These are phyloP conservation scores for Paelopatides confundens DNA, from an alignment of 53 echinoderm and acorn worm species.

Conservation along the genomic window DNA sequence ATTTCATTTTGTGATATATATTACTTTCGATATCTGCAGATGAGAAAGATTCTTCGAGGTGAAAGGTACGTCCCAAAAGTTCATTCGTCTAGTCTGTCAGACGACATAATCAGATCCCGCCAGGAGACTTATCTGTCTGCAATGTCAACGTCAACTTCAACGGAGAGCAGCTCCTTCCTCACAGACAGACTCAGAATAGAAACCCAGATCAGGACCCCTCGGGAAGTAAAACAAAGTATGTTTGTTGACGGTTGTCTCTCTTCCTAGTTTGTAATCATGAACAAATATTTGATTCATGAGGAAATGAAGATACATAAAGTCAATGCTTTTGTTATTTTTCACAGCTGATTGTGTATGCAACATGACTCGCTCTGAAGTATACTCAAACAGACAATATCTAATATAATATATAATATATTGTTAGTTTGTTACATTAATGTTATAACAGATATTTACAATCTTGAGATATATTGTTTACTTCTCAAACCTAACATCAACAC, in stretches of 20 bases:
- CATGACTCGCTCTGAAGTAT: too few species aligned
- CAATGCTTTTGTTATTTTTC: too few species aligned
- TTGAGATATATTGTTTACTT: too few species aligned
- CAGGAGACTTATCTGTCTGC: neutral
- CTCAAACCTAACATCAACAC: too few species aligned
- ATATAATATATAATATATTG: too few species aligned
- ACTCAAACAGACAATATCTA: too few species aligned
- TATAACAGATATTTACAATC: too few species aligned
- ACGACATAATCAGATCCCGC: neutral
- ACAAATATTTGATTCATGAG: neutral
- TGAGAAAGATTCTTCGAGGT: constrained; percentile 59
- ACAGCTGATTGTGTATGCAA: too few species aligned
- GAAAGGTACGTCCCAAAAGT: constrained; percentile 31
- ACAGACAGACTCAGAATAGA: constrained; percentile 11
- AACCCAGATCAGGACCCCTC: neutral
- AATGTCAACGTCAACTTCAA: neutral
- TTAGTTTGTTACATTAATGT: too few species aligned
- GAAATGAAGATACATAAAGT: too few species aligned
- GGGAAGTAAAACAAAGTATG: neutral
- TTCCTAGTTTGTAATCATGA: neutral
- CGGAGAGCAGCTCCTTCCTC: neutral
- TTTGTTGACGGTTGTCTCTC: neutral
- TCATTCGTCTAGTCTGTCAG: neutral
- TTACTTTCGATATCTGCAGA: constrained; percentile 27
- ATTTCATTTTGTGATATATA: too few species aligned